Conservation (phyloP, 35 echinoderm and acorn worm genomes). For the Antedon bifida region DNA sequence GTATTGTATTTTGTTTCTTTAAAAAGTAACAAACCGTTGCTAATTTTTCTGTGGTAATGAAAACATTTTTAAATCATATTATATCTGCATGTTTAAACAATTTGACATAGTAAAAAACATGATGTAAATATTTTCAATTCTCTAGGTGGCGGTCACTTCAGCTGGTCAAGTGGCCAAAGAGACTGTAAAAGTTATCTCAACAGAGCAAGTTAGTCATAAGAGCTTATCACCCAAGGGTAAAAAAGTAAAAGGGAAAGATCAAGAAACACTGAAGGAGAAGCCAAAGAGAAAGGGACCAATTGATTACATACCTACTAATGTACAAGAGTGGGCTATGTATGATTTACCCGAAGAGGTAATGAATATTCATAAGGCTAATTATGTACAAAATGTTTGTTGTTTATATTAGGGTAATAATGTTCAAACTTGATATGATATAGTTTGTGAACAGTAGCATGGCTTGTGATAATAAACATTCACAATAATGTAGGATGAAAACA, state of each 20-base stretch:
- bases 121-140: too few relatives aligned
- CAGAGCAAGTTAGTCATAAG: constrained; percentile 51
- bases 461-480: too few relatives aligned
- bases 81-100: too few relatives aligned
- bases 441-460: too few relatives aligned
- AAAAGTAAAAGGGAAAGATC: constrained; percentile 48
- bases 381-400: too few relatives aligned
- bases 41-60: too few relatives aligned
- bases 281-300: constrained; percentile 87
- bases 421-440: too few relatives aligned
- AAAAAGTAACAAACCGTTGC: background rate
- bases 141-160: constrained; percentile 63
- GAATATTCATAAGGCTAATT: background rate
- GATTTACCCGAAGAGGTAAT: constrained; percentile 92
- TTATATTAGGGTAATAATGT: too few relatives aligned
- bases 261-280: constrained; percentile 55
- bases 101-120: too few relatives aligned
- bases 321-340: constrained; percentile 75
- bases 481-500: too few relatives aligned
- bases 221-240: constrained; percentile 51
- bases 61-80: too few relatives aligned
- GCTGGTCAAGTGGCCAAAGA: constrained; percentile 83
- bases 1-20: background rate
- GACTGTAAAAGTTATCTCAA: constrained; percentile 47
- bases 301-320: constrained; percentile 57